Conservation (phyloP, 2,888 invertebrate genomes). For the Dorcus hopei region DNA sequence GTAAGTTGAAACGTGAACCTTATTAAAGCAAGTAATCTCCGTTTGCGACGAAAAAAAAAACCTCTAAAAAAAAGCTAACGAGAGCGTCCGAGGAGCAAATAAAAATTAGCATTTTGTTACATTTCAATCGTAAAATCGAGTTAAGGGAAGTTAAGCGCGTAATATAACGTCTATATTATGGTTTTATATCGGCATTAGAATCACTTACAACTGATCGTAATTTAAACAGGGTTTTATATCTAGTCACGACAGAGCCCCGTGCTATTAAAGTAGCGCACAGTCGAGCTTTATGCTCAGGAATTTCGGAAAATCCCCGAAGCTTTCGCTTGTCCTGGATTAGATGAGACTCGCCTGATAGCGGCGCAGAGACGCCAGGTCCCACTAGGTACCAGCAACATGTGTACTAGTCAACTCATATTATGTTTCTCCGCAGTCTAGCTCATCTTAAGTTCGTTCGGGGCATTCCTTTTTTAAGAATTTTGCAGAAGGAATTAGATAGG, state of each 20-base stretch:
- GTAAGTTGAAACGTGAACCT: no score
- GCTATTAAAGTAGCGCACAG: conserved; percentile 35
- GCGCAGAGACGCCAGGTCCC: conserved; percentile 24
- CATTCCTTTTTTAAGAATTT: conserved; percentile 23
- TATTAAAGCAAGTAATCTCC: no score
- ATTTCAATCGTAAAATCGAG: no score
- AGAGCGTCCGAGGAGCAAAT: no score
- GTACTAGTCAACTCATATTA: conserved; percentile 42
- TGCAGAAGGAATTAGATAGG: no score
- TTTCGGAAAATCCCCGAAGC: conserved; percentile 46
- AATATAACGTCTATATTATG: conserved; percentile 15
- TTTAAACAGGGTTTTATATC: conserved; percentile 40
- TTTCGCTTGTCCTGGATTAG: conserved; percentile 45
- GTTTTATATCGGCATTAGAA: conserved; percentile 24
- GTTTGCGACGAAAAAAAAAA: no score
- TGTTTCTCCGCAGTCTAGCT: conserved; percentile 29
- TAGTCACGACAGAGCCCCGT: conserved; percentile 34
- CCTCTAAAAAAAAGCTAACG: no score
- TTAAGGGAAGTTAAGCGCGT: no score
- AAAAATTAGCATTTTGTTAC: no score
- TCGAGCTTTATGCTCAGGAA: conserved; percentile 41
- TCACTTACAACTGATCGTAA: conserved; percentile 32
- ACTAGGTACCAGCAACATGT: conserved; percentile 38
- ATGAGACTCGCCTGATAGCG: conserved; percentile 37
- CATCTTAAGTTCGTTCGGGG: conserved; percentile 32